phyloP scores from a whole-genome alignment of 2,888 invertebrate genomes.

The Heliconius charithonia region DNA sequence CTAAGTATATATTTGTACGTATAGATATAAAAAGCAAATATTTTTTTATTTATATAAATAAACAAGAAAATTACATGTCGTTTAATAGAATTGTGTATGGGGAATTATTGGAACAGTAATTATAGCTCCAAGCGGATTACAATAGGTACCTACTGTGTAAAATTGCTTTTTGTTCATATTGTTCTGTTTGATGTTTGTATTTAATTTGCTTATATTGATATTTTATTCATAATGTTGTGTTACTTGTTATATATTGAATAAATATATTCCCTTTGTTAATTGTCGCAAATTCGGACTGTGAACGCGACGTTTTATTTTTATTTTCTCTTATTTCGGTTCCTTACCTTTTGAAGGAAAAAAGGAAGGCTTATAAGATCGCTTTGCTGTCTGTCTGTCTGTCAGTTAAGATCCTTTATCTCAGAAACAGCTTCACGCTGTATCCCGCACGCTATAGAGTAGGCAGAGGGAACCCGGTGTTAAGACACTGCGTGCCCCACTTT shows the following conservation, averaged over 20 bases:
- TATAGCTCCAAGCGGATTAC: constrained; percentile 20
- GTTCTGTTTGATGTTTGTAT: constrained; percentile 18
- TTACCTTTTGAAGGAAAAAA: no score
- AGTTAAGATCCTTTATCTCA: no score
- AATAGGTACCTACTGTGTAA: constrained; percentile 10
- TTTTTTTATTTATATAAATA: neutral
- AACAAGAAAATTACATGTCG: neutral
- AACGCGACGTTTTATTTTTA: no score
- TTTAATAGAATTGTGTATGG: constrained; percentile 7
- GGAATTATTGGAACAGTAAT: constrained; percentile 17
- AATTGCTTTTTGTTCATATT: constrained; percentile 19
- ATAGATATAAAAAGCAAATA: neutral
- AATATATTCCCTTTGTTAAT: neutral
- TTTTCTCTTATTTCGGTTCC: no score
- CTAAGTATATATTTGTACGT: neutral
- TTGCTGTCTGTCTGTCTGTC: no score
- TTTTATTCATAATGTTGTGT: constrained; percentile 13
- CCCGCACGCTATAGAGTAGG: no score
- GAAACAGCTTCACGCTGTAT: no score
- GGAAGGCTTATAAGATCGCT: no score
- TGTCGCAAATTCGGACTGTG: neutral
- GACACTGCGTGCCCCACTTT: no score
- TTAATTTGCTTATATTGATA: constrained; percentile 27
- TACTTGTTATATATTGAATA: neutral
- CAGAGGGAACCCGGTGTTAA: no score